phyloP scores from a whole-genome alignment of 1,140 invertebrate genomes.

The Habropoda laboriosa region DNA sequence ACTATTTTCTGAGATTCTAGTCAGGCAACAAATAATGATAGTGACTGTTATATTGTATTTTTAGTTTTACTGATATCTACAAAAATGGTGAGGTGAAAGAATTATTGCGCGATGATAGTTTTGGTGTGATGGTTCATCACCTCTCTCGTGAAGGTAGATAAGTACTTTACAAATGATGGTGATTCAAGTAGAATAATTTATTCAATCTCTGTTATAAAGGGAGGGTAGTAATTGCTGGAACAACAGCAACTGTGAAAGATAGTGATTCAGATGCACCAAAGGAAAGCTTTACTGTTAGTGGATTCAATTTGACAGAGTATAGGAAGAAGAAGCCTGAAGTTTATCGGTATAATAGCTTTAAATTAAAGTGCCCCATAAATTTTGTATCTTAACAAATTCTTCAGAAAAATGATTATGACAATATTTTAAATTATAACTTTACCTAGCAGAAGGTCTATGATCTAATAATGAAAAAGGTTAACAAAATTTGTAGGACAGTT shows the following conservation, averaged over 20 bases:
- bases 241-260: slow-evolving; percentile 77
- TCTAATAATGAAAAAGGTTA: no score
- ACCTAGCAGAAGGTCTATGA: no score
- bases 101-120: slow-evolving; percentile 74
- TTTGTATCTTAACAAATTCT: not conserved
- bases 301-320: slow-evolving; percentile 83
- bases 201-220: slow-evolving; percentile 80
- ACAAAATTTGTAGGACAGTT: slow-evolving; percentile 7
- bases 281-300: slow-evolving; percentile 81
- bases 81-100: slow-evolving; percentile 66
- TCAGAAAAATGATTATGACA: no score
- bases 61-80: slow-evolving; percentile 76
- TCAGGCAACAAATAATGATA: slow-evolving; percentile 18
- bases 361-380: not conserved
- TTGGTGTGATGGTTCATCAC: slow-evolving; percentile 74
- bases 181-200: slow-evolving; percentile 13
- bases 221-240: slow-evolving; percentile 83
- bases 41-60: slow-evolving; percentile 50
- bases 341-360: slow-evolving; percentile 78
- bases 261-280: slow-evolving; percentile 74
- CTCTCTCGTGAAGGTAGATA: slow-evolving; percentile 74
- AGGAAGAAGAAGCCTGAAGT: slow-evolving; percentile 79
- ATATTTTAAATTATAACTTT: not conserved
- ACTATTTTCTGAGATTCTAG: not conserved
- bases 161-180: not conserved